Evolutionary conservation across 2,797 vertebrate genomes (phyloP), one percentile per base, ranked within the genome.

Genomic region (Trachurus trachurus): DNA sequence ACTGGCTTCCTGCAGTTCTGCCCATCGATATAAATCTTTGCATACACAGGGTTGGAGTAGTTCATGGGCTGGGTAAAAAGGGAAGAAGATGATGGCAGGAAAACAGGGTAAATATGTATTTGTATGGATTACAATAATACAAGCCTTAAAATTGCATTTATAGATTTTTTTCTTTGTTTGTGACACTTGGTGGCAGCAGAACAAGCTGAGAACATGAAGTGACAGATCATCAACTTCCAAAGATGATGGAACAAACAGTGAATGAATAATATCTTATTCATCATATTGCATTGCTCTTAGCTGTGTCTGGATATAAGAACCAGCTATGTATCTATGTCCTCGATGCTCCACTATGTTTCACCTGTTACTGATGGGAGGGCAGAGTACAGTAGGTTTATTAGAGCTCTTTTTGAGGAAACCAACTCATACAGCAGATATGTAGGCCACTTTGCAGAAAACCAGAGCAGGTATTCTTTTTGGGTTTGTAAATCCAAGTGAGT

Each of bases 1-100:
- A 99, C 96, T 79, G 98, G 98, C 93, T 99, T 99, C 94, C 97
- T 96, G 96, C 98, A 99, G 92, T 97, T 97, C 90, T 98, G 97
- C 63, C 97, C 97, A 78, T 99, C 98, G 89, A 98, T 96, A 87
- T 99, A 99, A 88, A 99, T 96, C 94, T 99, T 99, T 94, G 98
- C 96, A 92, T 99, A 99, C 88, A 99, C 96, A 34, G 98, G 98
- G 93, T 99, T 99, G 88, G 97, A 96, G 90, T 99, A 99, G 95
- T 99, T 99, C 92, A 97, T 96, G 84, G 97, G 96, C 98, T 99
- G 94, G 57, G 90, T 73, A 22, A 37, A 87, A 74, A 76, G 42
- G 58, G 9, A n/a, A 57, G 9, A 68, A 54, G n/a, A 56, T 4
- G 11, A 4, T 19, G 9, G 12, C 12, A 59, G 79, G 37, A 64